Base-by-base conservation (phyloP, 1,140 invertebrate species). In the Battus philenor region DNA sequence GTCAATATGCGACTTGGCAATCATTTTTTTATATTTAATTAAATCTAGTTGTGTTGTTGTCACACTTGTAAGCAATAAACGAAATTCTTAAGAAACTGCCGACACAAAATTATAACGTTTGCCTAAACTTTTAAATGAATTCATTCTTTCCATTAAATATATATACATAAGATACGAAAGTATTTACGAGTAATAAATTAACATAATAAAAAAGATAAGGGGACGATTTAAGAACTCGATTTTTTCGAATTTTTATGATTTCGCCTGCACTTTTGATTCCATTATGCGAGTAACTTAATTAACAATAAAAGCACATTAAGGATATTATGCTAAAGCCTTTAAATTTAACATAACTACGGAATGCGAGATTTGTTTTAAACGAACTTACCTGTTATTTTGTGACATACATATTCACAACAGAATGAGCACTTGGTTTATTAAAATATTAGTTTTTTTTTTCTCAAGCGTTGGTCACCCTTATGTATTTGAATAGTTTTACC, bases 181-280 rank as follows among this genome's bases (percentile, higher is more conserved):
- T 45, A 75, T 76, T 71, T 73, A 79, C 60, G 67, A 62, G 39
- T 64, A 68, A 80, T 80, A 80, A 80, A 76, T 70, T 68, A 65
- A 41, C 45, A 47, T 48, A 65, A 62, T 61, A 52, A 78, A 68
- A 65, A 68, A 62, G 56, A 68, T 71, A 75, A 60, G 54, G 48
- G 32, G 59, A 70, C 63, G 68, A 63, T 67, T 68, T 68, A 57
- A 57, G 63, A 68, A 69, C 54, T 56, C 63, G 61, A 68, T 68
- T 31, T 56, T 66, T 68, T 62, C 47, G 51, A 44, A 38, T 70
- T 30, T 74, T 77, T 67, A 74, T 66, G 53, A 63, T 68, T 69
- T 62, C 47, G 51, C 52, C 46, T 58, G 50, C 61, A 67, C 51
- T 64, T 59, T 46, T 55, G 62, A 44, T 47, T 49, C 50, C 54